Percentiles rank a stretch among this genome's conserved stretches.
Conservation (phyloP, 2,888 invertebrate genomes). For the Eumacrocentrus americanus region DNA sequence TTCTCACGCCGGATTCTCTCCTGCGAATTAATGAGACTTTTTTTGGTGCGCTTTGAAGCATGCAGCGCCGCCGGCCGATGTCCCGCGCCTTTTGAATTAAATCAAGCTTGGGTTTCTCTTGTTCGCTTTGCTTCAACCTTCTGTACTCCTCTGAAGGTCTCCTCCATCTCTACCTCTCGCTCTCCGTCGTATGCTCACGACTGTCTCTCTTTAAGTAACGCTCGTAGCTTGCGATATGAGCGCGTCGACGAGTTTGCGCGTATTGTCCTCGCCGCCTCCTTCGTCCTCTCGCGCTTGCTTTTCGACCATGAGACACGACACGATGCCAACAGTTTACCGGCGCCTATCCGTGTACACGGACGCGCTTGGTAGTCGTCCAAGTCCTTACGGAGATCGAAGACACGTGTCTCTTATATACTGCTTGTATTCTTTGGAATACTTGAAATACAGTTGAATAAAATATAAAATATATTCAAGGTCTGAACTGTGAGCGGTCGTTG, state of each 20-base stretch:
- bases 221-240: neutral
- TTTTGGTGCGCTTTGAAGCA: constrained; percentile 36
- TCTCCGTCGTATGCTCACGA: neutral
- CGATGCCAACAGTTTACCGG: constrained; percentile 57
- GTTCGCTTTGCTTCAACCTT: constrained; percentile 30
- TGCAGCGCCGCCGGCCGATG: constrained; percentile 27
- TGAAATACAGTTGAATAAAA: no score
- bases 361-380: no score
- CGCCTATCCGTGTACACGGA: constrained; percentile 51
- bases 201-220: neutral
- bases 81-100: constrained; percentile 46
- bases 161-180: constrained; percentile 27
- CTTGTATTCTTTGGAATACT: no score
- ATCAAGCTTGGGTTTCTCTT: constrained; percentile 41
- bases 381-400: no score
- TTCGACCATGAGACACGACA: constrained; percentile 42
- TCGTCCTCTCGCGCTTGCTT: constrained; percentile 29
- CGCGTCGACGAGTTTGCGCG: constrained; percentile 22
- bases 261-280: neutral
- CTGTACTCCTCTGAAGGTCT: constrained; percentile 24
- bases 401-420: no score
- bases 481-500: no score
- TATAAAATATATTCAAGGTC: no score
- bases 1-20: constrained; percentile 26
- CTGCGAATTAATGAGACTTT: constrained; percentile 45